Evolutionary conservation across 2,888 invertebrate species (phyloP), one percentile per base, ranked within the genome.

Genomic region (Lobophora halterata): DNA sequence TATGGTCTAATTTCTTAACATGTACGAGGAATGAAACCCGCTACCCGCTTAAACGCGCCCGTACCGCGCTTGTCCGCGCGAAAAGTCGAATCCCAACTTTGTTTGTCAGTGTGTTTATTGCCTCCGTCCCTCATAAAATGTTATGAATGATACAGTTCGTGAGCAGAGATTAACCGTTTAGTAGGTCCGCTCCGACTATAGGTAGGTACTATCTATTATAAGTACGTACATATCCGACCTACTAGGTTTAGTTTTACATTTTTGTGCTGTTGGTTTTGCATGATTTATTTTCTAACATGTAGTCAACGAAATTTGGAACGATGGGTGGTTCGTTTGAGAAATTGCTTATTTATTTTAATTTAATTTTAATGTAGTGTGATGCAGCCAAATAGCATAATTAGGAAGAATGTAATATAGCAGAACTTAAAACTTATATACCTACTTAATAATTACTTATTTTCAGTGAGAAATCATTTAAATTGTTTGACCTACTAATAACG

Each of bases 141-240:
- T 75, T 73, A 74, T 76, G 77, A 76, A 73, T 76, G 76, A 71
- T 75, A 71, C 75, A 68, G 69, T 66, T 65, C 57, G 60, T 57
- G 58, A 62, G 53, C 58, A 54, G 59, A 69, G 70, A 73, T 75
- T 73, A 76, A 69, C 64, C 67, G 67, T 68, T 65, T 70, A 71
- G 67, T 69, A 64, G 62, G 61, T 55, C 54, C 61, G 58, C 65
- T 68, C 55, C 49, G 55, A n/a, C n/a, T n/a, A n/a, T n/a, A n/a
- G n/a, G n/a, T n/a, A n/a, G n/a, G n/a, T n/a, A n/a, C n/a, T 62
- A 57, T 58, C 65, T 61, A 61, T 66, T 67, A 63, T 55, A 18
- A 28, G 8, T 16, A 60, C 55, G n/a, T n/a, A n/a, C n/a, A n/a
- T n/a, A n/a, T n/a, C n/a, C n/a, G n/a, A n/a, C n/a, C n/a, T n/a